Evolutionary conservation across 2,113 vertebrate genomes (phyloP).

Genomic region (Litocranius walleri): DNA sequence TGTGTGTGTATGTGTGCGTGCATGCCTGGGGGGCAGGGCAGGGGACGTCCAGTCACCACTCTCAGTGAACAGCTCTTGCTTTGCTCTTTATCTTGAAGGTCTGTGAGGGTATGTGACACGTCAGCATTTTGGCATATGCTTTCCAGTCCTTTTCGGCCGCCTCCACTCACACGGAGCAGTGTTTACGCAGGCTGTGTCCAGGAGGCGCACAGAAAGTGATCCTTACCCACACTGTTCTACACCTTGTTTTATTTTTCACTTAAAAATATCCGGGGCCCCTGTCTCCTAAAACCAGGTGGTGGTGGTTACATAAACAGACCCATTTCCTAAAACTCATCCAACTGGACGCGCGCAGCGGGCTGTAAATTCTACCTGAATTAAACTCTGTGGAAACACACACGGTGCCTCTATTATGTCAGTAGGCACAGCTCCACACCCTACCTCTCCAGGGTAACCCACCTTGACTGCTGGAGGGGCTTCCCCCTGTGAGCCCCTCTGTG

Average conservation of each 20-base stretch:
- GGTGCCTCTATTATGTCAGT: rapidly evolving
- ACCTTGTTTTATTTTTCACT: neutral
- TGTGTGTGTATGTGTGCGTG: no score
- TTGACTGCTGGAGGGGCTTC: neutral
- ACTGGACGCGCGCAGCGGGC: rapidly evolving
- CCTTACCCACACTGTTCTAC: neutral
- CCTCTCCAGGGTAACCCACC: neutral
- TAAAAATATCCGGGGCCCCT: neutral
- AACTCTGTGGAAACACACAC: rapidly evolving
- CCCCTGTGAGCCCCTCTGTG: no score
- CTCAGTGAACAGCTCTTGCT: neutral
- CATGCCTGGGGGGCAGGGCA: neutral
- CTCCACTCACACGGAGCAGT: rapidly evolving
- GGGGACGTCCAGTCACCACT: neutral
- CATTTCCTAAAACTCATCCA: neutral
- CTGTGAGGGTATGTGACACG: rapidly evolving
- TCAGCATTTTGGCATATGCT: neutral
- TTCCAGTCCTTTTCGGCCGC: rapidly evolving
- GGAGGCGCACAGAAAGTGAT: neutral
- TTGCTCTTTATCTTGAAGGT: neutral
- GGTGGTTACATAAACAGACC: neutral
- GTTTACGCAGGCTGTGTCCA: neutral
- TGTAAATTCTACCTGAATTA: neutral
- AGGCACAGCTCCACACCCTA: rapidly evolving
- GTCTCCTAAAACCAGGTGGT: neutral